Evolutionary conservation across 1,140 invertebrate species (phyloP).

Genomic region (Formica selysi): DNA sequence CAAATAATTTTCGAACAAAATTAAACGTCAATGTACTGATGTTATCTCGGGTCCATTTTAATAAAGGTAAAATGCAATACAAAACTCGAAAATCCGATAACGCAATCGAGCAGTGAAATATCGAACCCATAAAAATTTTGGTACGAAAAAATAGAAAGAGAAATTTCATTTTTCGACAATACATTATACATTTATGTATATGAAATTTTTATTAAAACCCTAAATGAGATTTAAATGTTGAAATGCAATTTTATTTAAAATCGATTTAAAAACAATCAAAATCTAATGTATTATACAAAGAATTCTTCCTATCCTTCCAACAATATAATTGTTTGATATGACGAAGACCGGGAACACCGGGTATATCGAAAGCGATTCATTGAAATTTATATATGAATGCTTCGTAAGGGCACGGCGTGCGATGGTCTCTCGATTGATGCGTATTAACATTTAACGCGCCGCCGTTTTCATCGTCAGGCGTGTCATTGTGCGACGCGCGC

Average conservation of each 20-base stretch:
- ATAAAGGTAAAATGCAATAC: constrained; percentile 34
- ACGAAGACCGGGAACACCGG: constrained; percentile 23
- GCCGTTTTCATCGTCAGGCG: constrained; percentile 72
- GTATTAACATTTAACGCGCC: constrained; percentile 66
- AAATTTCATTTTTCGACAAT: not conserved
- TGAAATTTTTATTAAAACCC: not conserved
- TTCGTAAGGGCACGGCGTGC: constrained; percentile 79
- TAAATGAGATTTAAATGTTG: not conserved
- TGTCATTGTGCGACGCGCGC: constrained; percentile 74
- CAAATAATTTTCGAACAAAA: constrained; percentile 53
- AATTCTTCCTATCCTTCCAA: not conserved
- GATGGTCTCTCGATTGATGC: constrained; percentile 57
- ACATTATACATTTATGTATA: not conserved
- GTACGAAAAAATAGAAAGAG: not conserved
- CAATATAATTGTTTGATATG: not conserved
- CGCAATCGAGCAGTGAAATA: not conserved
- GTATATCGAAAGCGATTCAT: constrained; percentile 75
- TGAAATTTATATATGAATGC: constrained; percentile 83
- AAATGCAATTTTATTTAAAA: not conserved
- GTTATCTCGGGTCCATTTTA: constrained; percentile 43
- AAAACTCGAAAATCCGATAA: constrained; percentile 14
- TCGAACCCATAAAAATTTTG: not conserved
- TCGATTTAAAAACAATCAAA: not conserved
- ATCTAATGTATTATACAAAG: not conserved
- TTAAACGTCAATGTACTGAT: constrained; percentile 49